Base-by-base conservation (phyloP, 2,888 invertebrate species). In the Anaspis maculata region DNA sequence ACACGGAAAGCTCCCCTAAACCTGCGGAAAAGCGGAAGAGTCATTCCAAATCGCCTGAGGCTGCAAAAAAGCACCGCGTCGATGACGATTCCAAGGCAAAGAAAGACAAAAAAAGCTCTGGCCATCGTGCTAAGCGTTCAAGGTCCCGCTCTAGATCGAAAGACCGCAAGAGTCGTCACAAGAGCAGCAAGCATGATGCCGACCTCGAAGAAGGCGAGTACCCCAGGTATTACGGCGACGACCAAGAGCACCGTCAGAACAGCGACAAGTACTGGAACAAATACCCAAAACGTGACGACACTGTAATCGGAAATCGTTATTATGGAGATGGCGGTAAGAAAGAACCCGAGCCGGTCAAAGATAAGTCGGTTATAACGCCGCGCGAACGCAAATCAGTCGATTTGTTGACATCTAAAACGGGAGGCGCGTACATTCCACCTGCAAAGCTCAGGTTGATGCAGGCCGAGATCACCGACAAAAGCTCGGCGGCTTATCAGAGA, bases 371-470 rank as follows among this genome's bases (percentile, higher is more conserved):
- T 15, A 59, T 61, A 27, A 57, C 60, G 40, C 54, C 62, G 4
- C 55, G 59, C 13, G 69, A 66, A 44, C 67, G 69, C 37, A 69
- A 71, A 47, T 66, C 67, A 1, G 67, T 70, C 0, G 87, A 89
- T 59, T 68, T 85, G 53, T 59, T 90, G 2, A 87, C 86, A 29
- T 85, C 89, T 0, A 76, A 77, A 56, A 91, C 91, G 5, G 91
- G 91, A 22, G 92, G 91, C 34, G 97, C 97, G 3, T 99, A 98
- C 55, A 98, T 99, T 53, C 98, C 98, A 1, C 98, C 97, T 1
- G 97, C 97, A 0, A 91, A 88, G 57, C 70, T 98, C 23, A 76
- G 87, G 13, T 74, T 95, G 77, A 89, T 97, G 89, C 96, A 97
- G 67, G 88, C 86, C 0, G 83, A 88, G 62, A 94, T 97, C 30